phyloP scores from a whole-genome alignment of 2,113 vertebrate species.

The Aegotheles bennettii region DNA sequence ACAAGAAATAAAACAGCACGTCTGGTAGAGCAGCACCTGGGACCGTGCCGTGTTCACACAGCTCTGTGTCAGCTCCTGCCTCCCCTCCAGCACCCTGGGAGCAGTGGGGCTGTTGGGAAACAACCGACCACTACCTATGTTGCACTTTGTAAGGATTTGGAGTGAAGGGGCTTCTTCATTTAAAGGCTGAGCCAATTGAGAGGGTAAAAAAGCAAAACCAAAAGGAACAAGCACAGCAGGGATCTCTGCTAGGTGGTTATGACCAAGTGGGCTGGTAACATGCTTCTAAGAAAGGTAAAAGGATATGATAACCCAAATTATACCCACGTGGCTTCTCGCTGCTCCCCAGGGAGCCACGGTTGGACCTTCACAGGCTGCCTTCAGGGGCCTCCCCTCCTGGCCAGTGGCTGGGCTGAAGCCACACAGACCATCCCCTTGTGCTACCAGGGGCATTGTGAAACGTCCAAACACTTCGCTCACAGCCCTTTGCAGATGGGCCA shows the following conservation, averaged over 20 bases:
- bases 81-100: background rate
- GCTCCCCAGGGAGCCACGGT: background rate
- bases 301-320: background rate
- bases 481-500: background rate
- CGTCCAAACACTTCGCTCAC: background rate
- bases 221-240: background rate
- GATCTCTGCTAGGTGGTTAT: too few relatives aligned
- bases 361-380: background rate
- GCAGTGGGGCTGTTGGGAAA: background rate
- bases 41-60: background rate
- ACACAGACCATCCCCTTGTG: fast-evolving
- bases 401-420: background rate
- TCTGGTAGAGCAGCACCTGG: background rate
- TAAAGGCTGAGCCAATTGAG: background rate
- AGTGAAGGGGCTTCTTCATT: background rate
- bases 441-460: background rate
- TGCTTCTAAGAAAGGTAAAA: background rate
- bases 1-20: background rate
- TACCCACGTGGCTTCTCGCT: fast-evolving
- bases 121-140: fast-evolving
- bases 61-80: background rate
- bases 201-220: background rate
- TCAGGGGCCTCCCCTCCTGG: background rate
- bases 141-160: background rate
- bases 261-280: background rate